Percentiles rank a stretch among this genome's conserved stretches.
These are phyloP conservation scores for Cettia cetti DNA, from an alignment of 2,113 vertebrate genomes.

Conservation along the genomic window DNA sequence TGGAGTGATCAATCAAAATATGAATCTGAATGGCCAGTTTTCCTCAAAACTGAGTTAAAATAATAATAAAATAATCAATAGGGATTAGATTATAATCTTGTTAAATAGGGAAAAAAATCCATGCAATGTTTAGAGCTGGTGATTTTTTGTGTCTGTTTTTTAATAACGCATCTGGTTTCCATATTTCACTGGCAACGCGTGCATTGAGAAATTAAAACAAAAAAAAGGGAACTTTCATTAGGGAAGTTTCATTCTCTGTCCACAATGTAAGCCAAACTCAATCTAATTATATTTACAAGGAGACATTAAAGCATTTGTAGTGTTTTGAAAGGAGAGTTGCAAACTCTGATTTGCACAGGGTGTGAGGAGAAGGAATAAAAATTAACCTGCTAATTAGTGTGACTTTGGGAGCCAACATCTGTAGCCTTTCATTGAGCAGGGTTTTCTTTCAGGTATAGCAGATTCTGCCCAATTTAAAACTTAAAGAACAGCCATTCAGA, in stretches of 20 bases:
- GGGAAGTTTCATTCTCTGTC: neutral
- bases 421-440: neutral
- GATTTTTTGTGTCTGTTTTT: neutral
- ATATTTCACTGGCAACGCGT: neutral
- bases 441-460: neutral
- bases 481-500: neutral
- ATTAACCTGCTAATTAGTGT: neutral
- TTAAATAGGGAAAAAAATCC: neutral
- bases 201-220: neutral
- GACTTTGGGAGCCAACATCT: neutral
- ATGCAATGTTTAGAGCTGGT: neutral
- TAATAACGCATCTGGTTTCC: neutral
- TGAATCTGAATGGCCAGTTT: neutral
- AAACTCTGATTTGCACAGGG: neutral
- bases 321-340: neutral
- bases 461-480: neutral
- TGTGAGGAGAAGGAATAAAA: neutral
- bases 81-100: neutral
- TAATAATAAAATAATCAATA: neutral
- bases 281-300: neutral
- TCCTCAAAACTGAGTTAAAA: neutral
- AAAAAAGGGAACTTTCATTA: neutral
- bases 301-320: neutral
- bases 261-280: neutral
- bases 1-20: neutral